Base-by-base conservation (phyloP, 1,140 invertebrate genomes). In the Orussus abietinus region DNA sequence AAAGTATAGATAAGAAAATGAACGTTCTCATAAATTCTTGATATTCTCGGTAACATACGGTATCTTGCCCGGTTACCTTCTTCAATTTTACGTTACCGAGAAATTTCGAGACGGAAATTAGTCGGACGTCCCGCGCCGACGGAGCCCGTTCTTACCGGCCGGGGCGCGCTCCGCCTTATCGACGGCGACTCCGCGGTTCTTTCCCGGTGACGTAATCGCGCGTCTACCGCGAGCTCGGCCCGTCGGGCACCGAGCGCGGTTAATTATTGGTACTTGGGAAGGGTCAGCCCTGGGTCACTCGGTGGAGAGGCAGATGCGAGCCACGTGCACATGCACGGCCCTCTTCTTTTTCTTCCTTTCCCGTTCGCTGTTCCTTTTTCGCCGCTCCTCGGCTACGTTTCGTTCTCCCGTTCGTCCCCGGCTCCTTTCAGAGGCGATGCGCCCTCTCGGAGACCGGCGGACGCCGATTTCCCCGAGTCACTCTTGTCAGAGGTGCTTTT, bases 201-300 rank as follows among this genome's bases (percentile, higher is more conserved):
- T 42, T 32, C 10, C 12, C 18, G 47, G 56, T 53, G 48, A 55
- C 55, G 46, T 45, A 57, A 57, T 34, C 38, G 7, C 15, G 20
- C 19, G 35, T 45, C 49, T 36, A 29, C 30, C 29, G 25, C 7
- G 33, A 41, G 33, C 45, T 30, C 37, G 33, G 11, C 35, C 25
- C 45, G 43, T 32, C 13, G 37, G 12, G 18, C 33, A 37, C 38
- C 43, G 56, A 51, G 53, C 55, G 31, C 49, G 57, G 60, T 62
- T 63, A 63, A 63, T 63, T 63, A 60, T 63, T 62, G 55, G 61
- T 63, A 63, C 60, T 63, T 63, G 60, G 50, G 43, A 48, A 44
- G 53, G 59, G 59, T 63, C 59, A 62, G 47, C 30, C 38, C 20
- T 26, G 54, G 60, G 56, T 62, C 59, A 53, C 32, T 55, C 50